Conservation (phyloP, 1,140 invertebrate species). For the Akabosia matsudoensis region DNA sequence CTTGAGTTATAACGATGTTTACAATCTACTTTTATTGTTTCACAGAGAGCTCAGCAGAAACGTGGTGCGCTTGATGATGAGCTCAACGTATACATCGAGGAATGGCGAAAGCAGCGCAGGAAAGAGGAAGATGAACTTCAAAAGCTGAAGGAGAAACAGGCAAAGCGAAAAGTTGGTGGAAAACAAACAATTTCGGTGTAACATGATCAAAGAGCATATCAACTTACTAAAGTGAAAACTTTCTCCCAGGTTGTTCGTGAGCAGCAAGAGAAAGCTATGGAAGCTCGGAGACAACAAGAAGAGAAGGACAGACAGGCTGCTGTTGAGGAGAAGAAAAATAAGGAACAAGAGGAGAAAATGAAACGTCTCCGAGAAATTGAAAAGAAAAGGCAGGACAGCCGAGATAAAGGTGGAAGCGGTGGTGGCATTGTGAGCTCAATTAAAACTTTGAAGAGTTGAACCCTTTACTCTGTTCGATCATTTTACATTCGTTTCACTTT, state of each 20-base stretch:
- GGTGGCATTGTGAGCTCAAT: constrained; percentile 48
- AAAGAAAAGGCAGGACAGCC: constrained; percentile 52
- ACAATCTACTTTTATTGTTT: neutral
- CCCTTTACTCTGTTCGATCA: neutral
- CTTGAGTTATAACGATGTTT: neutral
- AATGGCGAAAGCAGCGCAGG: constrained; percentile 52
- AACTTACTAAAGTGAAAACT: neutral
- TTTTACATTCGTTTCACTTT: neutral
- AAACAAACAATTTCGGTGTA: neutral
- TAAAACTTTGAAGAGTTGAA: neutral
- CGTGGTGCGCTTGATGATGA: constrained; percentile 50
- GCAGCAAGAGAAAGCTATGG: constrained; percentile 54
- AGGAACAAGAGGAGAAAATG: constrained; percentile 55
- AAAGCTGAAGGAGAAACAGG: constrained; percentile 56
- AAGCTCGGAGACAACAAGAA: constrained; percentile 53
- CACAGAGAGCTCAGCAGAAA: constrained; percentile 10
- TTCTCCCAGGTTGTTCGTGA: constrained; percentile 49
- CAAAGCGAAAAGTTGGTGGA: constrained; percentile 43
- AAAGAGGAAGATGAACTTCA: constrained; percentile 56
- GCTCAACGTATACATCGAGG: constrained; percentile 55
- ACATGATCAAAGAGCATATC: constrained; percentile 4
- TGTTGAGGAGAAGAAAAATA: constrained; percentile 51
- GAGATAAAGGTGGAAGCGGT: neutral
- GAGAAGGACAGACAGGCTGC: constrained; percentile 52
- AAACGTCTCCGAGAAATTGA: constrained; percentile 56